Base-by-base conservation (phyloP, 2,888 invertebrate species). In the Abrostola tripartita region DNA sequence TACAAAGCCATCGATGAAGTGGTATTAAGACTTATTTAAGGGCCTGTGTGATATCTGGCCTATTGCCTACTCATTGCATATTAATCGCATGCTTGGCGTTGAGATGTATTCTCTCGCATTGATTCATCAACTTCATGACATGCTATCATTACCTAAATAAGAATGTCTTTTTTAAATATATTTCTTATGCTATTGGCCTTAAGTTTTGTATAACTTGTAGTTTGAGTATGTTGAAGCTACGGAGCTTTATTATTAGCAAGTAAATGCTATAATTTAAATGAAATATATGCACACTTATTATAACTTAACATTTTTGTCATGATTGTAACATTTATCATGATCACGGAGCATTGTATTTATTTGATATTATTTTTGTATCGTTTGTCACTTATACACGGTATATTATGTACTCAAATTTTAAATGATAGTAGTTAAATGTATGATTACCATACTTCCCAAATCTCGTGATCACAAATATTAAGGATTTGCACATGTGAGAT, bases 191-290 rank as follows among this genome's bases (percentile, higher is more conserved):
- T 50, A 36, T 36, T 36, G 50, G 50, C 50, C 36, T 35, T 36
- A 50, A 50, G 36, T 36, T 50, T 24, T 50, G 35, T 36, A 50
- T 40, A 6, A 42, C 38, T 57, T 57, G 57, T 61, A 41, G 49
- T 61, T 55, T 64, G 59, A 69, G 66, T 78, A 49, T 64, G 61
- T 64, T 57, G 44, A 64, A 63, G 37, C 36, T 52, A 57, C 52
- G 41, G 47, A 47, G 42, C 5, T 57, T 57, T 44, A 35, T 58
- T 42, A 51, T 53, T 59, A 58, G 55, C 50, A 74, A 52, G 24
- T 41, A 68, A 74, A 77, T 71, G 80, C 69, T 79, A 76, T 78
- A 69, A 76, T 74, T 77, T 78, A 80, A 55, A 80, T 74, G 74
- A 74, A 65, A 49, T 42, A 60, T 51, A 52, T 50, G 24, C 64